Evolutionary conservation across 1,140 invertebrate genomes (phyloP).

Genomic region (Hormaphis cornu): DNA sequence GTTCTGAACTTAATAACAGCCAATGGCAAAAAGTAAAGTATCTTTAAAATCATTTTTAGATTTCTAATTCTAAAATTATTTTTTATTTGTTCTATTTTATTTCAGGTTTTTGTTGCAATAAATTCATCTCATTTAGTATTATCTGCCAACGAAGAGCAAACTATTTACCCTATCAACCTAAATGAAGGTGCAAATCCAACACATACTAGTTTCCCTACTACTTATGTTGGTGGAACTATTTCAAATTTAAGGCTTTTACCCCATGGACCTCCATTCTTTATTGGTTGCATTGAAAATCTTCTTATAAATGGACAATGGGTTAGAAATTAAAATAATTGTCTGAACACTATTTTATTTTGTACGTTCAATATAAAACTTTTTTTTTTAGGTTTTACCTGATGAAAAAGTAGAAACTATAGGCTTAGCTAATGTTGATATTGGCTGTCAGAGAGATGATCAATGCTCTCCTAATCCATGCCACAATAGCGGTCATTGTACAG

Average conservation of each 20-base stretch:
- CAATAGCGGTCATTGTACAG: slow-evolving; percentile 74
- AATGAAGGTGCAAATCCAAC: slow-evolving; percentile 62
- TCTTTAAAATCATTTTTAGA: neutral
- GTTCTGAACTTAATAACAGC: slow-evolving; percentile 69
- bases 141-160: slow-evolving; percentile 77
- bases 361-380: neutral
- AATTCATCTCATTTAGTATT: slow-evolving; percentile 75
- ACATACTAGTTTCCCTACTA: slow-evolving; percentile 69
- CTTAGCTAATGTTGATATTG: slow-evolving; percentile 50
- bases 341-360: neutral
- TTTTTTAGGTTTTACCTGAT: slow-evolving; percentile 42
- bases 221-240: slow-evolving; percentile 66
- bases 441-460: slow-evolving; percentile 68
- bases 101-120: slow-evolving; percentile 68
- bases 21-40: slow-evolving; percentile 67
- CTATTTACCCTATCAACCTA: slow-evolving; percentile 73
- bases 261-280: slow-evolving; percentile 63
- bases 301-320: slow-evolving; percentile 75
- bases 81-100: neutral
- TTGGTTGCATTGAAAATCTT: slow-evolving; percentile 87
- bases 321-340: slow-evolving; percentile 26
- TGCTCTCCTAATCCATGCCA: slow-evolving; percentile 78
- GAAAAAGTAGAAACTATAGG: slow-evolving; percentile 36
- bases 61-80: neutral
- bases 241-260: slow-evolving; percentile 56